These are phyloP conservation scores for Lepilemur ruficaudatus DNA, from an alignment of 2,797 vertebrate species.

Conservation along the genomic window DNA sequence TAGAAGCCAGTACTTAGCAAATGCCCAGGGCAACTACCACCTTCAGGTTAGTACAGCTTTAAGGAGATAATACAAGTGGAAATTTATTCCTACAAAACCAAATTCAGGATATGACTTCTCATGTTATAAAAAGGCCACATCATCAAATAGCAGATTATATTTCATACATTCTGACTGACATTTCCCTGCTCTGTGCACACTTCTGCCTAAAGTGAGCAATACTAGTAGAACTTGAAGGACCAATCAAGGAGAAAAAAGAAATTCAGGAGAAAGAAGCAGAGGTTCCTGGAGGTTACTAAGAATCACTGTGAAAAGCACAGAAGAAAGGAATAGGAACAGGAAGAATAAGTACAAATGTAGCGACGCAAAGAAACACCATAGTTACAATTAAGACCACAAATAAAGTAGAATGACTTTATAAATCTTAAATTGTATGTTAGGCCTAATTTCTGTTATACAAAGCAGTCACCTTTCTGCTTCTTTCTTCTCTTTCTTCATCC, in stretches of 20 bases:
- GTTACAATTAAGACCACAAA: not conserved
- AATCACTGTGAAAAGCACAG: not conserved
- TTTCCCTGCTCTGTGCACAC: not conserved
- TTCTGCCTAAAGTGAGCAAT: not conserved
- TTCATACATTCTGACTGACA: not conserved
- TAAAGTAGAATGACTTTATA: not conserved
- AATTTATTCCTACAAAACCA: not conserved
- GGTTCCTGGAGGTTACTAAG: not conserved
- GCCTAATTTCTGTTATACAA: not conserved
- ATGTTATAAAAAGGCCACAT: not conserved
- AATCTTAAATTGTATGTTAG: not conserved
- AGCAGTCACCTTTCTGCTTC: slow-evolving; percentile 57
- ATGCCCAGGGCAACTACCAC: not conserved
- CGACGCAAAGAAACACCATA: not conserved
- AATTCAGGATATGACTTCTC: slow-evolving; percentile 3
- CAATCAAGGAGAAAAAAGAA: not conserved
- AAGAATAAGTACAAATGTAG: slow-evolving; percentile 36
- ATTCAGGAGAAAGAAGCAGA: slow-evolving; percentile 59
- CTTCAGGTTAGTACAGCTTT: not conserved
- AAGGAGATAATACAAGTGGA: not conserved
- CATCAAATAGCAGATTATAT: not conserved
- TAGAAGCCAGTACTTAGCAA: not conserved
- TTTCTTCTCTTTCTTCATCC: slow-evolving; percentile 61
- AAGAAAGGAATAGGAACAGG: not conserved
- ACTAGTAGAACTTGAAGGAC: not conserved